Evolutionary conservation across 2,797 vertebrate genomes (phyloP), one percentile per base, ranked within the genome.

Genomic region (Babyrousa celebensis): DNA sequence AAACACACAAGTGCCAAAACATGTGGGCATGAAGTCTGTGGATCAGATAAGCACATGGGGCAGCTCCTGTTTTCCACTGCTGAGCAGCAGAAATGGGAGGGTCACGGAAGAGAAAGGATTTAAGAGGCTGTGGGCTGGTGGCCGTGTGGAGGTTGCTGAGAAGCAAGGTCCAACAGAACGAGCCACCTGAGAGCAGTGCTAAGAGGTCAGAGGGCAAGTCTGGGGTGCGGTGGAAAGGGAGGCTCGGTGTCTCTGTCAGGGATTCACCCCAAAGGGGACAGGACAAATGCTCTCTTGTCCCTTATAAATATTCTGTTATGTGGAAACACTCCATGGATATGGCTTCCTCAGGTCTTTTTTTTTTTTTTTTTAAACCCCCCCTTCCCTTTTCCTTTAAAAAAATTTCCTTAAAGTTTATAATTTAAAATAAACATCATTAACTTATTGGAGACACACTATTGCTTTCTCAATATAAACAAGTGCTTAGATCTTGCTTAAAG

Each of bases 401-500:
- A 29, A 10, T 48, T 58, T 94, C 75, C 36, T 88, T 87, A 52
- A 79, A 63, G 29, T 94, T 88, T 85, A 63, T 90, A 92, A 96
- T 91, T 97, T 92, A 83, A 96, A 96, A 86, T 52, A 92, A 85
- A 90, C 40, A 87, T 60, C n/a, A 75, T 6, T 91, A 89, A n/a
- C 84, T 96, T 0, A 1, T 65, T 97, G 95, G 86, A 97, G 89
- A 82, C 89, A 75, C 23, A 15, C 11, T 75, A 75, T 85, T 95
- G 68, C 58, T 89, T 96, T 90, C 87, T 60, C 88, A 82, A 58
- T 23, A 52, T 84, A 77, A 97, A 85, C 6, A 75, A 88, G 17
- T 60, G 60, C 84, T 89, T 48, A 93, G 60, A 93, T 92, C 70
- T 94, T 92, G 89, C 92, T 85, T 77, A 94, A 96, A 95, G 8